Conservation (phyloP, 1,140 invertebrate genomes). For the Drosophila malerkotliana region DNA sequence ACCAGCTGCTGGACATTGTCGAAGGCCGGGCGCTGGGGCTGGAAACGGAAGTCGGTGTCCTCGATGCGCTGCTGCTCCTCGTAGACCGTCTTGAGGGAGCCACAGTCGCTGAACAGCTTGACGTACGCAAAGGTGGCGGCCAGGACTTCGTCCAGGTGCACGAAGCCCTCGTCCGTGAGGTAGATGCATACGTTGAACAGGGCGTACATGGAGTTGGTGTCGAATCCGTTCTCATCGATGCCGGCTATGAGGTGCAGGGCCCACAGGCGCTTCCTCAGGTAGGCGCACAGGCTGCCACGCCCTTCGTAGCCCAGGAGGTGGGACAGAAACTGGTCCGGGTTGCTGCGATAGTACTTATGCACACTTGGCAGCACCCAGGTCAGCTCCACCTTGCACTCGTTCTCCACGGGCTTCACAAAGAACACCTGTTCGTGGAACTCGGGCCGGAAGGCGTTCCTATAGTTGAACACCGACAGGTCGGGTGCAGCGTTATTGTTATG, state of each 20-base stretch:
- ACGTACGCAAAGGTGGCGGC: slow-evolving; percentile 90
- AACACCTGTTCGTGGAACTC: slow-evolving; percentile 89
- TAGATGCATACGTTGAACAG: slow-evolving; percentile 90
- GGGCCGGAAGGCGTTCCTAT: slow-evolving; percentile 86
- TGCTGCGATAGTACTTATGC: slow-evolving; percentile 87
- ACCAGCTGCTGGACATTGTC: slow-evolving; percentile 92
- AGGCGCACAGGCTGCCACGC: slow-evolving; percentile 92
- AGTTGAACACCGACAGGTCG: slow-evolving; percentile 85
- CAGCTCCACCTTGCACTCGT: slow-evolving; percentile 88
- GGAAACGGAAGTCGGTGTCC: slow-evolving; percentile 89
- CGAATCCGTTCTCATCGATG: slow-evolving; percentile 90
- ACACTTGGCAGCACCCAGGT: slow-evolving; percentile 92
- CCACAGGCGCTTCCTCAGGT: slow-evolving; percentile 93
- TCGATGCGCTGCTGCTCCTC: slow-evolving; percentile 87
- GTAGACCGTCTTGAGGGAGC: slow-evolving; percentile 84
- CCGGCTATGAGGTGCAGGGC: slow-evolving; percentile 91
- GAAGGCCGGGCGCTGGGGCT: slow-evolving; percentile 87
- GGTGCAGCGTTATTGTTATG: slow-evolving; percentile 86
- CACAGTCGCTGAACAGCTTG: slow-evolving; percentile 87
- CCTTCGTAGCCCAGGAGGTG: slow-evolving; percentile 95
- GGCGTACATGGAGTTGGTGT: slow-evolving; percentile 89
- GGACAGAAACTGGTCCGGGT: slow-evolving; percentile 91
- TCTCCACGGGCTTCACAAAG: slow-evolving; percentile 92
- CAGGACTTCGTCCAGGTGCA: slow-evolving; percentile 89
- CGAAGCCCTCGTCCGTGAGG: slow-evolving; percentile 91